phyloP scores from a whole-genome alignment of 2,888 invertebrate genomes.

The Meandrusa payeni region DNA sequence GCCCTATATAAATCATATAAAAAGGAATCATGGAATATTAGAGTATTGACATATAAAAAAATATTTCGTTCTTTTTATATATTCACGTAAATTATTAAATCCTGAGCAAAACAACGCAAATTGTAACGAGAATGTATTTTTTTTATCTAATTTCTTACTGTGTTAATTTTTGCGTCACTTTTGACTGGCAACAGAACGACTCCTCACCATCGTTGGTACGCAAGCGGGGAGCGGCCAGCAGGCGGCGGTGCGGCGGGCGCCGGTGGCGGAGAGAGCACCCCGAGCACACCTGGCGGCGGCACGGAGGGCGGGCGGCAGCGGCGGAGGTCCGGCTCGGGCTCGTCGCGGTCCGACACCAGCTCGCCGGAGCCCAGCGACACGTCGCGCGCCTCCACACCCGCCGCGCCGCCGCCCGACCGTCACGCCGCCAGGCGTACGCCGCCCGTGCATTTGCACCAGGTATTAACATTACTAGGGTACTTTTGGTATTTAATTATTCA shows the following conservation, averaged over 20 bases:
- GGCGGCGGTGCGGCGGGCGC: slow-evolving; percentile 34
- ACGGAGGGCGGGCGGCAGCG: slow-evolving; percentile 70
- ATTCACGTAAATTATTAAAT: too few relatives aligned
- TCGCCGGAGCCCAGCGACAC: slow-evolving; percentile 82
- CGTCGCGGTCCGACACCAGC: slow-evolving; percentile 75
- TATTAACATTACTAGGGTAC: too few relatives aligned
- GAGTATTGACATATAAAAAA: too few relatives aligned
- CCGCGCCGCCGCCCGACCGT: slow-evolving; percentile 62
- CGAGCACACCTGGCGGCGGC: slow-evolving; percentile 70
- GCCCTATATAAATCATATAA: too few relatives aligned
- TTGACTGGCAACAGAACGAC: slow-evolving; percentile 52
- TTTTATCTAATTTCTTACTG: neutral
- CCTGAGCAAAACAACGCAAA: too few relatives aligned
- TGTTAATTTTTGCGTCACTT: too few relatives aligned
- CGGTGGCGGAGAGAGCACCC: slow-evolving; percentile 56
- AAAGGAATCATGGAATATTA: too few relatives aligned
- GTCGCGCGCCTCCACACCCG: slow-evolving; percentile 81
- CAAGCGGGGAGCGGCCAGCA: slow-evolving; percentile 46
- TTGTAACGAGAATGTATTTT: too few relatives aligned
- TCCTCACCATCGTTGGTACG: slow-evolving; percentile 71
- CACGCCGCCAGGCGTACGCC: slow-evolving; percentile 54
- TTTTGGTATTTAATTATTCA: too few relatives aligned
- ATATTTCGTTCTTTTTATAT: too few relatives aligned
- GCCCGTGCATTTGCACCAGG: slow-evolving; percentile 40
- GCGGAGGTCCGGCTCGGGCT: slow-evolving; percentile 77